Percentiles rank a stretch among this genome's conserved stretches.
phyloP scores from a whole-genome alignment of 2,888 invertebrate genomes.

The Drosophila multiciliata region DNA sequence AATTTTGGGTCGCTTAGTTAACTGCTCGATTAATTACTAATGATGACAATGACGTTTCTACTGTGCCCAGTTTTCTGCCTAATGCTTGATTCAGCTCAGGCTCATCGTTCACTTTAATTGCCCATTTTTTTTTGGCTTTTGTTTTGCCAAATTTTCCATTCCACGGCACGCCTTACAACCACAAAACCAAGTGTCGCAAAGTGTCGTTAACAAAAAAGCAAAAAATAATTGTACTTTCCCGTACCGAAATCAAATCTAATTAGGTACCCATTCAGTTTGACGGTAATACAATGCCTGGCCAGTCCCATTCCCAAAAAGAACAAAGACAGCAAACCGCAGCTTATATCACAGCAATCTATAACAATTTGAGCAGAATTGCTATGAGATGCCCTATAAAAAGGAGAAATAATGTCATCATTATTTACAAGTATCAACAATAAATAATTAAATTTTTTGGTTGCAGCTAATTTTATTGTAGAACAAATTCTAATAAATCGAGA shows the following conservation, averaged over 20 bases:
- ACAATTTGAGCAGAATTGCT: background rate
- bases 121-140: conserved; percentile 19
- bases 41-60: conserved; percentile 23
- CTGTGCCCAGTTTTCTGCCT: conserved; percentile 17
- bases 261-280: conserved; percentile 25
- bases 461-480: background rate
- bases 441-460: rapidly evolving
- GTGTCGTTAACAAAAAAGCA: conserved; percentile 29
- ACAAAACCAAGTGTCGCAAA: conserved; percentile 32
- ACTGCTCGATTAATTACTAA: conserved; percentile 39
- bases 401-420: background rate
- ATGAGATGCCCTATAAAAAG: background rate
- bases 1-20: conserved; percentile 14
- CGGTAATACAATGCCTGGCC: conserved; percentile 30
- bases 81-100: conserved; percentile 30
- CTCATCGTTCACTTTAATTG: conserved; percentile 39
- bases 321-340: conserved; percentile 27
- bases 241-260: conserved; percentile 49
- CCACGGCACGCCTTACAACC: conserved; percentile 44
- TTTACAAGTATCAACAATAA: background rate
- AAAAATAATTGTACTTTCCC: conserved; percentile 28
- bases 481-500: background rate
- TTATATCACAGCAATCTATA: conserved; percentile 27
- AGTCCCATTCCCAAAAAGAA: conserved; percentile 16
- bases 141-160: conserved; percentile 45